Evolutionary conservation across 2,113 vertebrate species (phyloP).

Genomic region (Mobula hypostoma): DNA sequence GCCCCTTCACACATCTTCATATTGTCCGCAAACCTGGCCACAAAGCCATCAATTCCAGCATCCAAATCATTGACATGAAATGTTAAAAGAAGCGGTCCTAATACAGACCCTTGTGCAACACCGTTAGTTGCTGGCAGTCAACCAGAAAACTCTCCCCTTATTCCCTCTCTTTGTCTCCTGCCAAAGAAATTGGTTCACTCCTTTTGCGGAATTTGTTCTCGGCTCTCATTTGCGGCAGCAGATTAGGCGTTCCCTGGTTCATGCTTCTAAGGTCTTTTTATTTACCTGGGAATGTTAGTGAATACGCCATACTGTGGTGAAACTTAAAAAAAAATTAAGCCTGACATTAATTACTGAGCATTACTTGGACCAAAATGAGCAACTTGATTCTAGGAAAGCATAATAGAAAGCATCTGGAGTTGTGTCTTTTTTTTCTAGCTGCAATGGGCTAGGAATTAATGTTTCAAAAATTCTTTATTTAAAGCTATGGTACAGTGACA

Average conservation of each 20-base stretch:
- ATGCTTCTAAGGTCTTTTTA: neutral
- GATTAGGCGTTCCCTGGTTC: neutral
- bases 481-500: too few species aligned
- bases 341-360: neutral
- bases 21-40: too few species aligned
- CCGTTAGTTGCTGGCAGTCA: too few species aligned
- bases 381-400: neutral
- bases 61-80: too few species aligned
- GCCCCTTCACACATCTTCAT: too few species aligned
- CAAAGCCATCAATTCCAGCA: too few species aligned
- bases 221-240: neutral
- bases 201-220: neutral
- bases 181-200: neutral
- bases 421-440: neutral
- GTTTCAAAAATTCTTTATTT: too few species aligned
- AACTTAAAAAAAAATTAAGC: neutral
- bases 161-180: too few species aligned
- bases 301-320: neutral
- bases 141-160: too few species aligned
- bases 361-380: neutral
- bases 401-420: neutral
- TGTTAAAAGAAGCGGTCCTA: too few species aligned
- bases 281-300: neutral
- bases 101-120: too few species aligned
- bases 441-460: neutral